Conservation (phyloP, 1,140 invertebrate genomes). For the Calephelis virginiensis region DNA sequence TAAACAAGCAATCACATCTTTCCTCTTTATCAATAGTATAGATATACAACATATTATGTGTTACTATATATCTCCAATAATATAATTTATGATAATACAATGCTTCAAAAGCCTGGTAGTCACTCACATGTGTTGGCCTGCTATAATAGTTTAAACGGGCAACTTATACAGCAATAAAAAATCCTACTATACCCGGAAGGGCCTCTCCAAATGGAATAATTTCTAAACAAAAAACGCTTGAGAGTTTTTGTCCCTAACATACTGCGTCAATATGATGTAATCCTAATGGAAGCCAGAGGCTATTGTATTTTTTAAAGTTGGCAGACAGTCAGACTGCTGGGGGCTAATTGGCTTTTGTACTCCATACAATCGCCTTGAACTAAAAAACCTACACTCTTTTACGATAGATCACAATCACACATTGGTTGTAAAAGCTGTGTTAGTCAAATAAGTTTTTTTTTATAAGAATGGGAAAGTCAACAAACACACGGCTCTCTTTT, state of each 20-base stretch:
- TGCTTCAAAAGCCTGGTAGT: no score
- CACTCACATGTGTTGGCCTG: no score
- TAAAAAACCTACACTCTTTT: conserved; percentile 11
- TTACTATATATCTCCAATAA: no score
- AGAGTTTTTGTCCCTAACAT: conserved; percentile 1
- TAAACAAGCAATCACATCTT: no score
- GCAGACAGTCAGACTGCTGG: conserved; percentile 14
- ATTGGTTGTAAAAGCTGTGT: no score
- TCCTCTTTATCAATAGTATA: no score
- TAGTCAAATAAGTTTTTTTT: no score
- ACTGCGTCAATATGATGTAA: conserved; percentile 14
- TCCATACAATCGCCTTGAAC: conserved; percentile 5
- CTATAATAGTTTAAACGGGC: no score
- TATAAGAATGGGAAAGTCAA: no score
- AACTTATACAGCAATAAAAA: not conserved
- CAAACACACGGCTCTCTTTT: no score
- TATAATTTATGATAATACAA: no score
- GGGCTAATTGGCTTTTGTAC: conserved; percentile 13
- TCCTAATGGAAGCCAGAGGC: conserved; percentile 16
- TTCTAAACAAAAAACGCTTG: not conserved
- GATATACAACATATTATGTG: no score
- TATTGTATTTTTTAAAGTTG: conserved; percentile 18
- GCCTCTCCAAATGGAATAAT: not conserved
- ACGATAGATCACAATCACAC: not conserved
- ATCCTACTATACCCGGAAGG: not conserved